Evolutionary conservation across 1,140 invertebrate genomes (phyloP).

Genomic region (Brachionus plicatilis): DNA sequence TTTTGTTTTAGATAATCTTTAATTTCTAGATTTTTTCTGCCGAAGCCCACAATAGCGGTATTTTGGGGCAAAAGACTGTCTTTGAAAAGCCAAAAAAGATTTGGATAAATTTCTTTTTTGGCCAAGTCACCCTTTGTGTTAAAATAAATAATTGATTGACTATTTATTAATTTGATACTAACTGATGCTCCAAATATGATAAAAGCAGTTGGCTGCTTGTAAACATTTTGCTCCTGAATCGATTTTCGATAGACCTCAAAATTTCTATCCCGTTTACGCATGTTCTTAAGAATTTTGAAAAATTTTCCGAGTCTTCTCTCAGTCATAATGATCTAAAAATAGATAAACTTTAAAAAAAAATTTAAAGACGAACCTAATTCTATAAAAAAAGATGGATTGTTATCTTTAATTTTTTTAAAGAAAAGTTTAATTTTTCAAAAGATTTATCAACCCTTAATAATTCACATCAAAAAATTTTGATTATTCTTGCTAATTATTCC

Average conservation of each 20-base stretch:
- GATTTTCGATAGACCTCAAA: conserved; percentile 8
- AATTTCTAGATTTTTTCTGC: conserved; percentile 74
- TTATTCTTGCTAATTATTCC: background rate
- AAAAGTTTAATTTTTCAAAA: background rate
- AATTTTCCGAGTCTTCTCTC: background rate
- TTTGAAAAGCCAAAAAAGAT: conserved; percentile 87
- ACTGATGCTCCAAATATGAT: conserved; percentile 56
- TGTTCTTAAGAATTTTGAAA: background rate
- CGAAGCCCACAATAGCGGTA: conserved; percentile 87
- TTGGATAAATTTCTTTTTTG: conserved; percentile 97
- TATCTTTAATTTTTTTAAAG: no score
- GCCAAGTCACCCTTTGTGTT: conserved; percentile 75
- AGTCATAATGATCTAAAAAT: background rate
- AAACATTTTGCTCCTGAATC: conserved; percentile 38
- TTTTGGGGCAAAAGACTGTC: conserved; percentile 83
- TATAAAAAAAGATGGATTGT: background rate
- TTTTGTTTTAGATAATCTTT: conserved; percentile 60
- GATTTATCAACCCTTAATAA: background rate
- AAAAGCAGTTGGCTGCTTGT: conserved; percentile 47
- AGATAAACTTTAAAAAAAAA: background rate
- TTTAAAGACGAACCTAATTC: background rate
- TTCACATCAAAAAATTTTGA: background rate
- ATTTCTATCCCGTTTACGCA: conserved; percentile 8
- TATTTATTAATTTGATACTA: conserved; percentile 33
- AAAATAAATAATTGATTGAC: background rate